Conservation (phyloP, 2,888 invertebrate genomes). For the Campoletis raptor region DNA sequence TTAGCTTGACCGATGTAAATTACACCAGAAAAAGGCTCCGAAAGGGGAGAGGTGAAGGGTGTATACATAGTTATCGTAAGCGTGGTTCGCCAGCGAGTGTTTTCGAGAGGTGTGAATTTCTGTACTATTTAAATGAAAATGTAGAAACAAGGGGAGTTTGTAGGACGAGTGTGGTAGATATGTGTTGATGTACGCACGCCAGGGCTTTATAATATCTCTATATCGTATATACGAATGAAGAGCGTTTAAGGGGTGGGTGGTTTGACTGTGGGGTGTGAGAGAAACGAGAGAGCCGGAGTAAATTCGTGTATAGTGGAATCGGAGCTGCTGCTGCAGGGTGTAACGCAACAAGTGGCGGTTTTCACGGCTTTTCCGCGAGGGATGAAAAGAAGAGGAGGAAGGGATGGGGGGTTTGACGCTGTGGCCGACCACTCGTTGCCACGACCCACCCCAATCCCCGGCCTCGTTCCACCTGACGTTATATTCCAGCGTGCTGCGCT, state of each 20-base stretch:
- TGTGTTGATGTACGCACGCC: constrained; percentile 11
- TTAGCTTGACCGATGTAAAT: constrained; percentile 12
- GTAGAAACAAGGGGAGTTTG: constrained; percentile 56
- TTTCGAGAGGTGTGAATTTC: constrained; percentile 65
- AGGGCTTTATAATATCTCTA: constrained; percentile 50
- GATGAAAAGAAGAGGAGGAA: constrained; percentile 60
- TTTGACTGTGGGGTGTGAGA: constrained; percentile 22
- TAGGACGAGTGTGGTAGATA: constrained; percentile 15
- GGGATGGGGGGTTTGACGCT: constrained; percentile 39
- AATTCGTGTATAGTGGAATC: constrained; percentile 68
- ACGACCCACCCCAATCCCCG: constrained; percentile 62
- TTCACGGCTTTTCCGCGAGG: constrained; percentile 84
- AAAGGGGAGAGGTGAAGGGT: background rate
- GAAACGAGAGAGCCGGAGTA: constrained; percentile 55
- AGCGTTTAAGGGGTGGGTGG: background rate
- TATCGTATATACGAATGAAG: constrained; percentile 30
- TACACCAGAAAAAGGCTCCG: background rate
- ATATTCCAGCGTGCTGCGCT: constrained; percentile 46
- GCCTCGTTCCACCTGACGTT: constrained; percentile 51
- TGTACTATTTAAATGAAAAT: constrained; percentile 64
- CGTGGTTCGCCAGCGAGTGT: background rate
- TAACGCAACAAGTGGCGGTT: constrained; percentile 85
- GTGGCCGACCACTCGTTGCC: constrained; percentile 65
- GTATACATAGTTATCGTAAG: background rate
- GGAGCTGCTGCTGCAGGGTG: constrained; percentile 70